Evolutionary conservation across 1,140 invertebrate species (phyloP), one percentile per base, ranked within the genome.

Genomic region (Drosophila paulistorum): DNA sequence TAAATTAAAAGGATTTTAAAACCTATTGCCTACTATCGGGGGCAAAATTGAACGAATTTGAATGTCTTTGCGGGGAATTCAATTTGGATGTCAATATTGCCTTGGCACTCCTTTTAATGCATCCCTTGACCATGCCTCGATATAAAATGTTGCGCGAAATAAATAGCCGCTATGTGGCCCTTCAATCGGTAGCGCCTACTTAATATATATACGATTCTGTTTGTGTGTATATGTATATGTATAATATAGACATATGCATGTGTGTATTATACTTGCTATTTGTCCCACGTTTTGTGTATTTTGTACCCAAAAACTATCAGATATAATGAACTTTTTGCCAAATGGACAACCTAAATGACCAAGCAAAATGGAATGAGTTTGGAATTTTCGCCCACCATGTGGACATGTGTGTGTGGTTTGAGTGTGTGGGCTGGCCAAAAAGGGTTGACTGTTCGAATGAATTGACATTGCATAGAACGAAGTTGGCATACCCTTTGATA

Each of bases 131-230:
- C 30, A 30, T 30, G 3, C 3, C 4, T 5, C 5, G 3, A 30
- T 5, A 30, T 30, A 30, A 37, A 37, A 37, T 37, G 2, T 0
- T 60, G 57, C 1, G 79, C 62, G 41, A 77, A 45, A 26, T 66
- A 62, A 7, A 74, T 23, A 0, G 70, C 67, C 7, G 67, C 67
- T 1, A 57, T 68, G 35, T 74, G 66, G 0, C 37, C 58, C 48
- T 74, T 33, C 7, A 81, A 23, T 7, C 7, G 54, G 48, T 37
- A 54, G 0, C 67, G 37, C 70, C 81, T 81, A 1, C 45, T 7
- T 14, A 5, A 42, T n/a, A 45, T 45, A 17, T 17, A 17, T 45
- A 17, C 23, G 3, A 26, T 4, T 3, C 23, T 3, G 23, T 26
- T 1, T 30, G 0, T 30, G 1, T 30, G 30, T 48, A 48, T 48